These are phyloP conservation scores for Apogon hyalosoma DNA, from an alignment of 2,797 vertebrate species.

Conservation along the genomic window DNA sequence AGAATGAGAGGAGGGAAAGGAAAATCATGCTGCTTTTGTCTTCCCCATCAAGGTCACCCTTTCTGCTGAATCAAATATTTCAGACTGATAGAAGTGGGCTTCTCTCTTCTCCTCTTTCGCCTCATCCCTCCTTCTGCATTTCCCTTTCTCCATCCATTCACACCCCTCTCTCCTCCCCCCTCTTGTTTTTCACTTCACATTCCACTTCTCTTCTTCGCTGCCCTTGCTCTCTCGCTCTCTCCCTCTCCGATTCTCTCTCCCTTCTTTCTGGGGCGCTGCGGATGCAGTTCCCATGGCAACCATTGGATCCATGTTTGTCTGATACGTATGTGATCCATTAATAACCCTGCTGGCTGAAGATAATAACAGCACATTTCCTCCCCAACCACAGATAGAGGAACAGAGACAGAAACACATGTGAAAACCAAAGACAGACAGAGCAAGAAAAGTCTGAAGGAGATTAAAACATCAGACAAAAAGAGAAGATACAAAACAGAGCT, in stretches of 20 bases:
- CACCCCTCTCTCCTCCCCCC: constrained; percentile 39
- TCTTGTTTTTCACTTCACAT: constrained; percentile 35
- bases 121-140: constrained; percentile 56
- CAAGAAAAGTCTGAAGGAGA: too few species aligned
- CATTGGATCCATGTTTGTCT: constrained; percentile 78
- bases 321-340: constrained; percentile 80
- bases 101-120: constrained; percentile 54
- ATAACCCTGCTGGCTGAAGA: constrained; percentile 77
- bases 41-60: constrained; percentile 76
- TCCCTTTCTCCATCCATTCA: constrained; percentile 60
- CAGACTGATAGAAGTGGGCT: constrained; percentile 60
- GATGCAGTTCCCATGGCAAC: constrained; percentile 89
- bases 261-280: constrained; percentile 75
- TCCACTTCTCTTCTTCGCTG: constrained; percentile 1
- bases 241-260: constrained; percentile 12
- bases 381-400: constrained; percentile 43
- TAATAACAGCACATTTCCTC: constrained; percentile 67
- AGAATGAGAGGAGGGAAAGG: constrained; percentile 4
- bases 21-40: constrained; percentile 53
- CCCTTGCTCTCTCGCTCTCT: constrained; percentile 4
- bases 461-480: too few species aligned
- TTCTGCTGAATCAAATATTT: constrained; percentile 83
- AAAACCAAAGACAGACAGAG: too few species aligned
- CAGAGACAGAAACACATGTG: neutral
- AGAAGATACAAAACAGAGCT: too few species aligned